Conservation (phyloP, 2,113 vertebrate genomes). For the Loxodonta africana region DNA sequence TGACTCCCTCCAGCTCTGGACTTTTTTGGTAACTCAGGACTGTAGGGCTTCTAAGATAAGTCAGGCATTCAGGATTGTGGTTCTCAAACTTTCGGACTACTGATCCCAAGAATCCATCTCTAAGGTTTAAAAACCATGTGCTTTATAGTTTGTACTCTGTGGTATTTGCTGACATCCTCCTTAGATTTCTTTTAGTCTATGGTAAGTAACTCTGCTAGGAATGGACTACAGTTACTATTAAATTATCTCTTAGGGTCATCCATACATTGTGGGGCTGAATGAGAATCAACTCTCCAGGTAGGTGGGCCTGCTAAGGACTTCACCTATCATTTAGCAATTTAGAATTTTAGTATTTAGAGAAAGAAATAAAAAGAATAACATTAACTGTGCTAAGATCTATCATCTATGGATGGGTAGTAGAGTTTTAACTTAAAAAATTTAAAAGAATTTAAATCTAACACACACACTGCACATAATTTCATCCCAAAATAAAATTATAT, state of each 20-base stretch:
- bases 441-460: constrained; percentile 23
- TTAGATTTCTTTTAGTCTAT: not conserved
- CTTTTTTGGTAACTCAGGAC: not conserved
- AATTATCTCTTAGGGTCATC: not conserved
- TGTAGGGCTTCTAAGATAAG: not conserved
- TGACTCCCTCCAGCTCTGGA: not conserved
- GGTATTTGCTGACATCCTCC: not conserved
- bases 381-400: not conserved
- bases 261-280: not conserved
- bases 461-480: constrained; percentile 2
- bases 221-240: not conserved
- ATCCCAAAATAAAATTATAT: not conserved
- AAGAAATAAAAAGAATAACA: not conserved
- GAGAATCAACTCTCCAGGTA: not conserved
- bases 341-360: constrained; percentile 30
- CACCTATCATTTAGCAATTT: not conserved
- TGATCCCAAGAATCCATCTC: not conserved
- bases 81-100: not conserved
- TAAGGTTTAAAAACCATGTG: constrained; percentile 3
- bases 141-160: not conserved
- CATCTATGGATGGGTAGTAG: not conserved
- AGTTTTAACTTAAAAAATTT: constrained; percentile 1
- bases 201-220: not conserved
- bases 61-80: not conserved
- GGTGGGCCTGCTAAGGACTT: not conserved